Percentiles rank a stretch among this genome's conserved stretches.
Conservation (phyloP, 1,140 invertebrate species). For the Acromyrmex charruanus region DNA sequence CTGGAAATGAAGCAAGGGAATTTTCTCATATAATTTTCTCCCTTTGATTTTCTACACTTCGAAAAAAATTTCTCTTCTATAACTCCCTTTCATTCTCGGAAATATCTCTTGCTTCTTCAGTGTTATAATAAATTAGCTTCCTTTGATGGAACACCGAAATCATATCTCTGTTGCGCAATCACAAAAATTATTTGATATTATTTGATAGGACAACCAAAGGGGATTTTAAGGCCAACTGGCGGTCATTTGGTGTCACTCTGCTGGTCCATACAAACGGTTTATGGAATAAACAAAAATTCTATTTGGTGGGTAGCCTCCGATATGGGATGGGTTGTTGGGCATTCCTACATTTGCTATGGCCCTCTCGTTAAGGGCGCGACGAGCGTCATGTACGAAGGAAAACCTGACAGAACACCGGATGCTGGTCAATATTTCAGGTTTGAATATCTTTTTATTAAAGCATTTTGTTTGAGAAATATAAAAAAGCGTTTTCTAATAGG, state of each 20-base stretch:
- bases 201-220: constrained; percentile 91
- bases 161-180: background rate
- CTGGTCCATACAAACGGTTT: constrained; percentile 94
- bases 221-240: constrained; percentile 94
- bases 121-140: background rate
- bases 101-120: background rate
- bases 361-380: constrained; percentile 94
- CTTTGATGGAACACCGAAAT: background rate
- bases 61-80: background rate
- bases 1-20: background rate
- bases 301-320: constrained; percentile 98
- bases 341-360: constrained; percentile 97
- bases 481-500: background rate
- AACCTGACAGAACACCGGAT: constrained; percentile 97
- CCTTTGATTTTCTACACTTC: background rate
- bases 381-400: constrained; percentile 97
- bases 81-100: background rate
- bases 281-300: constrained; percentile 93
- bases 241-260: constrained; percentile 94
- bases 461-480: background rate
- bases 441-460: background rate
- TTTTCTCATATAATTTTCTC: background rate
- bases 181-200: constrained; percentile 15
- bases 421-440: constrained; percentile 95
- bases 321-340: constrained; percentile 97